These are phyloP conservation scores for Nycticorax nycticorax DNA, from an alignment of 2,113 vertebrate genomes.

Conservation along the genomic window DNA sequence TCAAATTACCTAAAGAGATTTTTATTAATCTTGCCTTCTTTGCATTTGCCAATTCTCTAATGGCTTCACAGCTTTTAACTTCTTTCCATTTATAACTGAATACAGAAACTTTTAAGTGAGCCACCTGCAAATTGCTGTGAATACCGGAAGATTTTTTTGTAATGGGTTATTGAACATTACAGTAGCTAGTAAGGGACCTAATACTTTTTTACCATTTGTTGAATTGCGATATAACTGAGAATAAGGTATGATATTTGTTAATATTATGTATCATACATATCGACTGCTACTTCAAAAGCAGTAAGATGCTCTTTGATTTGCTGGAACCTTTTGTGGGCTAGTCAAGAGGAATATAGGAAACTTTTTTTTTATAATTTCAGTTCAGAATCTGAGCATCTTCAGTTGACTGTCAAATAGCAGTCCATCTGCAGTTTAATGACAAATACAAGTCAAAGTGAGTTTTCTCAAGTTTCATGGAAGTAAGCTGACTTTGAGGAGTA, in stretches of 20 bases:
- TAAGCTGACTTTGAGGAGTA: background rate
- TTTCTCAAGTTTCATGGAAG: background rate
- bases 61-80: background rate
- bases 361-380: background rate
- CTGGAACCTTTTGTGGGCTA: background rate
- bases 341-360: background rate
- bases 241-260: background rate
- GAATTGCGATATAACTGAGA: background rate
- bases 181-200: background rate
- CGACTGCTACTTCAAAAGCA: background rate
- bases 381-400: background rate
- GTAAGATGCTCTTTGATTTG: background rate
- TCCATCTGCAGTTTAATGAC: background rate
- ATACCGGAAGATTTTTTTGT: background rate
- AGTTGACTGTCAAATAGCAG: background rate
- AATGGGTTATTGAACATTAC: background rate
- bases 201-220: background rate
- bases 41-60: background rate
- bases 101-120: background rate
- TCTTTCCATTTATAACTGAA: background rate
- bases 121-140: background rate
- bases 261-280: rapidly evolving
- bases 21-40: background rate
- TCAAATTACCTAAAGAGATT: background rate
- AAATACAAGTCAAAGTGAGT: background rate